Evolutionary conservation across 2,113 vertebrate genomes (phyloP).

Genomic region (Zosterops borbonicus): DNA sequence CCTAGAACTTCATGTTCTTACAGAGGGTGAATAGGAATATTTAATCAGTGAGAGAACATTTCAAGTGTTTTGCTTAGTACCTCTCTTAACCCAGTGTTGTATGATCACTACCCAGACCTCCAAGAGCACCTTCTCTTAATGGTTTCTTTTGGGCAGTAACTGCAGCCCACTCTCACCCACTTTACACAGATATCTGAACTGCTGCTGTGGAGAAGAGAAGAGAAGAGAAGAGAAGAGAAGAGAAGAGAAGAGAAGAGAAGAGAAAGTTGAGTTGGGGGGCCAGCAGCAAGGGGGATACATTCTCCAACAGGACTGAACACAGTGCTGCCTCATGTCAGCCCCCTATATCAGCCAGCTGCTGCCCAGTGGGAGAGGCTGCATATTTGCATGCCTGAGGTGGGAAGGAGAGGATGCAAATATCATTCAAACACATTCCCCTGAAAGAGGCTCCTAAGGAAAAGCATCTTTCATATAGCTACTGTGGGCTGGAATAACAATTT

Average conservation of each 20-base stretch:
- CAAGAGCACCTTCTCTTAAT: neutral
- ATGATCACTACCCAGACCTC: neutral
- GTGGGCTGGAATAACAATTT: neutral
- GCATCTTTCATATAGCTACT: neutral
- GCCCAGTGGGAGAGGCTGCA: neutral
- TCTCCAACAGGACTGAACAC: neutral
- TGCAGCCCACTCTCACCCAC: neutral
- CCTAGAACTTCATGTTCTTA: neutral
- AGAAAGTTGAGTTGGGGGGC: no score
- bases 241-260: no score
- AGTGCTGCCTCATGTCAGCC: rapidly evolving
- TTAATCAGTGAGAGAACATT: neutral
- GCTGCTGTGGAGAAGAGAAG: neutral
- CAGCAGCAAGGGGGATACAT: neutral
- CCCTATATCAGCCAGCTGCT: neutral
- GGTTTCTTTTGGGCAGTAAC: neutral
- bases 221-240: no score
- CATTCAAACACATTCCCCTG: neutral
- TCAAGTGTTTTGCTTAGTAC: neutral
- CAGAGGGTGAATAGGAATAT: neutral
- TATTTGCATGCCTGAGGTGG: neutral
- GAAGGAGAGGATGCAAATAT: neutral
- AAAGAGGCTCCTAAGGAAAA: neutral
- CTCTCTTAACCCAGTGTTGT: neutral
- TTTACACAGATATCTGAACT: neutral